These are phyloP conservation scores for Corythornis cristatus DNA, from an alignment of 2,113 vertebrate genomes.

Conservation along the genomic window DNA sequence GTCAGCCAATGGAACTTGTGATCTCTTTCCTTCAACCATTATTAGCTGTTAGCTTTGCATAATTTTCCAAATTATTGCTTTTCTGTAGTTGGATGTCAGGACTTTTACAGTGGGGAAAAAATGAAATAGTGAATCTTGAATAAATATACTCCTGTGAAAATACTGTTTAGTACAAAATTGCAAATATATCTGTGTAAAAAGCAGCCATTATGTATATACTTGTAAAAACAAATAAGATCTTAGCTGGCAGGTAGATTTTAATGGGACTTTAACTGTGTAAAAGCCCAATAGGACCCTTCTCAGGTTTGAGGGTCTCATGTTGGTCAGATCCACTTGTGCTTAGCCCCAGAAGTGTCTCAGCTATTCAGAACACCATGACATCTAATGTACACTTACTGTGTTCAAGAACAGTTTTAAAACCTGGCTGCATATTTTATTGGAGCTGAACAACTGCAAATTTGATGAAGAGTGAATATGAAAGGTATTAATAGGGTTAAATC, in stretches of 20 bases:
- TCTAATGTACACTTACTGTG: not conserved
- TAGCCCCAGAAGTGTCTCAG: not conserved
- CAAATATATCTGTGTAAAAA: not conserved
- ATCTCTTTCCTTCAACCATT: slow-evolving; percentile 2
- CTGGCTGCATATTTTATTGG: not conserved
- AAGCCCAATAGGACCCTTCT: not conserved
- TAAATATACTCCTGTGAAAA: not conserved
- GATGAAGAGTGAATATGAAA: not conserved
- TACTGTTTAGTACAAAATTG: not conserved
- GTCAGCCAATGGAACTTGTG: slow-evolving; percentile 26
- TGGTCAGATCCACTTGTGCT: not conserved
- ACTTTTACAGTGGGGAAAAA: not conserved
- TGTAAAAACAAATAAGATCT: not conserved
- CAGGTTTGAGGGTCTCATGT: not conserved
- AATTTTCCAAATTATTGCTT: slow-evolving; percentile 6
- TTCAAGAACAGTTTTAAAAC: not conserved
- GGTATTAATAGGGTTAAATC: not conserved
- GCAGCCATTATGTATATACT: not conserved
- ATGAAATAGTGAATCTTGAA: not conserved
- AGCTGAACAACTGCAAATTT: not conserved
- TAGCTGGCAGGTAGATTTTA: not conserved
- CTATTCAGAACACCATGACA: not conserved
- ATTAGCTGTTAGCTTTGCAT: not conserved
- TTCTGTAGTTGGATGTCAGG: not conserved
- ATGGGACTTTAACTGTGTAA: not conserved